Percentiles rank a stretch among this genome's conserved stretches.
Conservation (phyloP, 2,113 vertebrate genomes). For the Mesitornis unicolor region DNA sequence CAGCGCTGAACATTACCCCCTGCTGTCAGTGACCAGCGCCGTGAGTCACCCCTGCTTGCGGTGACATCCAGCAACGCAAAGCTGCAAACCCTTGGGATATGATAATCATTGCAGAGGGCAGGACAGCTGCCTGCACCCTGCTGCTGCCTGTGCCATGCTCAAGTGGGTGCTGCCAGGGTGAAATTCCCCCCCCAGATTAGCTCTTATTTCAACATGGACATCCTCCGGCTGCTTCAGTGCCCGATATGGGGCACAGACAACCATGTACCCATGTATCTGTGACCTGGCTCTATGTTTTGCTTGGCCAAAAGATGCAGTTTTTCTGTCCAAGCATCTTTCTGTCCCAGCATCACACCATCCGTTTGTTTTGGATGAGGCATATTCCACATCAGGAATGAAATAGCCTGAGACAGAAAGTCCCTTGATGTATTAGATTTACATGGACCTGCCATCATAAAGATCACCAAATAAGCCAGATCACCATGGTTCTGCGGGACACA, state of each 20-base stretch:
- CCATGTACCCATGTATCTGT: rapidly evolving
- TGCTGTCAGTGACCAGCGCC: not conserved
- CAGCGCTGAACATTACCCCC: not conserved
- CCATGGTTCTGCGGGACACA: not conserved
- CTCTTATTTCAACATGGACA: not conserved
- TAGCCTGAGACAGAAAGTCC: not conserved
- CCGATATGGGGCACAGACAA: not conserved
- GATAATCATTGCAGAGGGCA: not conserved
- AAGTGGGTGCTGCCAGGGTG: not conserved
- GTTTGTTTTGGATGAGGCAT: not conserved
- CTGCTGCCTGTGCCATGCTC: not conserved
- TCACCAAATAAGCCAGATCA: not conserved
- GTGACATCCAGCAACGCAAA: not conserved
- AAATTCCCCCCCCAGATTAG: not conserved
- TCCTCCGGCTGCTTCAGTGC: not conserved
- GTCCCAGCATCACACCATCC: not conserved
- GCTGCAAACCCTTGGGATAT: not conserved
- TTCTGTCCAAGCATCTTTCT: not conserved
- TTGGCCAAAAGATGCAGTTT: not conserved
- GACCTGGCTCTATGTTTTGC: not conserved
- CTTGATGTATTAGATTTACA: not conserved
- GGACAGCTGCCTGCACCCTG: rapidly evolving
- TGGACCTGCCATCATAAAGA: rapidly evolving
- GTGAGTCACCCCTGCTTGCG: not conserved
- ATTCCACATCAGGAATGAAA: not conserved